Conservation (phyloP, 2,113 vertebrate species). For the Pogona vitticeps region DNA sequence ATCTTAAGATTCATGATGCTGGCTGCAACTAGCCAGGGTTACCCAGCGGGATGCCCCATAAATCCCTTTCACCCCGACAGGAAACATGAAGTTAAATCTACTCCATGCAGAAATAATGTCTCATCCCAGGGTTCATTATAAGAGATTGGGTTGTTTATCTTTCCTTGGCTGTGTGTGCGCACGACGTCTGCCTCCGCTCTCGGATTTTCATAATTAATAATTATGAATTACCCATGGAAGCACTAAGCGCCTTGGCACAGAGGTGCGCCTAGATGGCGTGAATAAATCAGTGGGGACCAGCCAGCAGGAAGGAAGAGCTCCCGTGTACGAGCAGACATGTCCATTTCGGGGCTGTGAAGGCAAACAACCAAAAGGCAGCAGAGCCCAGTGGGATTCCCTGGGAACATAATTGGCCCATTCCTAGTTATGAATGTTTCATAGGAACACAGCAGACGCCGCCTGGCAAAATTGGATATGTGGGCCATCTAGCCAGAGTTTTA, state of each 20-base stretch:
- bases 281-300: constrained; percentile 8
- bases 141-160: constrained; percentile 11
- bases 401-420: not conserved
- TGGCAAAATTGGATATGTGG: not conserved
- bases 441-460: not conserved
- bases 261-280: not conserved
- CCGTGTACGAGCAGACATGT: not conserved
- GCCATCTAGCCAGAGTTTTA: not conserved
- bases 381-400: not conserved
- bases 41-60: constrained; percentile 1
- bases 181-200: not conserved
- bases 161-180: not conserved
- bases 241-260: not conserved
- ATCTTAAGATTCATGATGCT: constrained; percentile 13
- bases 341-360: not conserved
- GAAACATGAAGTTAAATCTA: constrained; percentile 18
- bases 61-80: constrained; percentile 2
- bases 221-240: constrained; percentile 10
- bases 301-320: not conserved
- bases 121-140: not conserved
- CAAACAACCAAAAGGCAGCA: not conserved
- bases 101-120: constrained; percentile 8
- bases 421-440: not conserved
- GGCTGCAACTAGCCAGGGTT: constrained; percentile 1
- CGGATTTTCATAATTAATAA: constrained; percentile 25